phyloP scores from a whole-genome alignment of 2,113 vertebrate species.

The Ibidorhyncha struthersii region DNA sequence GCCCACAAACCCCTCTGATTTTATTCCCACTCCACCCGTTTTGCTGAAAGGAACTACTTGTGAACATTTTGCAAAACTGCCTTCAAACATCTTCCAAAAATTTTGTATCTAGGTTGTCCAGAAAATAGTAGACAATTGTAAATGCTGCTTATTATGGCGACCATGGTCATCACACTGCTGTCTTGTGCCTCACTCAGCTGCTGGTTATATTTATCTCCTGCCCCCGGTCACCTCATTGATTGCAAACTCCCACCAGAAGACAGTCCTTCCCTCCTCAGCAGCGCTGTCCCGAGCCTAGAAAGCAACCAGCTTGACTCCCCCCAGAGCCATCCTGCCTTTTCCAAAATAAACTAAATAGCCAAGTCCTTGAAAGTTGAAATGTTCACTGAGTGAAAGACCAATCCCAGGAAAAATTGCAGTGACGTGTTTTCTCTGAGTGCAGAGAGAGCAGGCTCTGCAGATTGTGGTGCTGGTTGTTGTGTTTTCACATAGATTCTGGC shows the following conservation, averaged over 20 bases:
- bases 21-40: neutral
- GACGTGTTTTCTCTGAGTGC: accelerated
- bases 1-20: neutral
- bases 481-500: neutral
- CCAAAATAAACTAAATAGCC: neutral
- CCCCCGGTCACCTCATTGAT: neutral
- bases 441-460: neutral
- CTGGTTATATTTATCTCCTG: neutral
- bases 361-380: neutral
- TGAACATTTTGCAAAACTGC: neutral
- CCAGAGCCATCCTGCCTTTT: neutral
- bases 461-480: neutral
- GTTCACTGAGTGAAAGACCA: neutral
- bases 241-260: neutral
- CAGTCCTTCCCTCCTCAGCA: neutral
- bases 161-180: neutral
- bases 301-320: neutral
- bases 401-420: neutral
- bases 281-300: neutral
- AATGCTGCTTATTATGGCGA: neutral
- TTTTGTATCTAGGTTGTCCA: neutral
- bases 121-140: neutral
- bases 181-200: neutral
- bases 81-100: neutral
- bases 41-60: neutral